Conservation (phyloP, 2,797 vertebrate genomes). For the Acanthopagrus latus region DNA sequence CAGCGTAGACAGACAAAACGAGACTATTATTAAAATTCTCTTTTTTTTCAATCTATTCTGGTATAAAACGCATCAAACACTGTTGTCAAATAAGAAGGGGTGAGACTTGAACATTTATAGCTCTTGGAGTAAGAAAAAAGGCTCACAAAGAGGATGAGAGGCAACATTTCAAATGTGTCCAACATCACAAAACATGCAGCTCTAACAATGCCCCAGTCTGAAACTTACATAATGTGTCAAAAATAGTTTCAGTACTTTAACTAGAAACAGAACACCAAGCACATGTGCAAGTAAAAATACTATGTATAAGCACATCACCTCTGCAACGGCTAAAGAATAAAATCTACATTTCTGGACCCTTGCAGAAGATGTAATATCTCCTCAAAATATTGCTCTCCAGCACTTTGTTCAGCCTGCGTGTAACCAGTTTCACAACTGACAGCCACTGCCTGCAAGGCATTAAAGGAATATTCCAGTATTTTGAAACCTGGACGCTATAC, state of each 20-base stretch:
- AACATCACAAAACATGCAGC: conserved; percentile 18
- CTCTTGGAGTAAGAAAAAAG: conserved; percentile 28
- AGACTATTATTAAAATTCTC: conserved; percentile 65
- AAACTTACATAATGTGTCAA: conserved; percentile 2
- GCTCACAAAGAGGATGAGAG: conserved; percentile 27
- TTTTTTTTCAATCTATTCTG: conserved; percentile 35
- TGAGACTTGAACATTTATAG: conserved; percentile 50
- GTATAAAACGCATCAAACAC: conserved; percentile 29
- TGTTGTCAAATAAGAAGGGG: conserved; percentile 13
- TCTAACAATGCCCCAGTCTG: conserved; percentile 9
- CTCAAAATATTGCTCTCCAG: conserved; percentile 1
- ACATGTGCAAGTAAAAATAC: background rate
- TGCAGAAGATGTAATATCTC: background rate
- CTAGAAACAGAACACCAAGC: conserved; percentile 8
- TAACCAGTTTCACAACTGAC: conserved; percentile 15
- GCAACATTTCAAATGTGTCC: conserved; percentile 22
- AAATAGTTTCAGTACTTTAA: conserved; percentile 21
- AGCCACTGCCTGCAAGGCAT: conserved; percentile 6
- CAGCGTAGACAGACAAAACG: conserved; percentile 53
- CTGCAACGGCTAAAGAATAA: background rate
- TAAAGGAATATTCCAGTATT: background rate
- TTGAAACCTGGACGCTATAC: no score
- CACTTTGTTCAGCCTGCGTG: conserved; percentile 20
- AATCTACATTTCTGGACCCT: background rate
- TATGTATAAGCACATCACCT: background rate